Evolutionary conservation across 2,113 vertebrate genomes (phyloP), one percentile per base, ranked within the genome.

Genomic region (Atherinomorus stipes): DNA sequence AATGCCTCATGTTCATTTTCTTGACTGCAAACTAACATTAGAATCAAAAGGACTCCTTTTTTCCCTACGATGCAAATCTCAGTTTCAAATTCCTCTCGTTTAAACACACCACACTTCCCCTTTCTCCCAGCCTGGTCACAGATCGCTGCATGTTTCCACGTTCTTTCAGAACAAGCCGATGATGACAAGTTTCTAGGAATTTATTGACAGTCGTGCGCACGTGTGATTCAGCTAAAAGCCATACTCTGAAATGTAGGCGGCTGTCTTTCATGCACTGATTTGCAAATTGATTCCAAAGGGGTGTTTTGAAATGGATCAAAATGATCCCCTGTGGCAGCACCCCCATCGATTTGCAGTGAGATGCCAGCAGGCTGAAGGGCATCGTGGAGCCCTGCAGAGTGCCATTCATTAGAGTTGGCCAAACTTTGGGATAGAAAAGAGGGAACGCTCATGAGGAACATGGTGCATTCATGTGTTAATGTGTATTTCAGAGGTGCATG

Each of bases 261-360:
- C 72, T 76, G 59, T 60, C 74, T 63, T 74, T 45, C 67, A 21
- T 8, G 8, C 38, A 16, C 37, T 26, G 71, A 76, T 81, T 72
- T 77, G 61, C 70, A 64, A 44, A 80, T 88, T 81, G 85, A 87
- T 90, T 85, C 59, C 26, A 71, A 75, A 34, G 81, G 84, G 84
- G 75, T 83, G 68, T 88, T n/a, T 76, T 87, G 79, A 81, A 80
- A 78, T 76, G 81, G 86, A 88, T 83, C 84, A 85, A 79, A n/a
- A 88, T 60, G 83, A 85, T 71, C 76, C 83, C 85, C 81, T 60
- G 76, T 63, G 81, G 88, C 86, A 61, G 73, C 51, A 78, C 82
- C 76, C 84, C 86, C 81, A 92, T 91, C 85, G 92, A 94, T 93
- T 91, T 89, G 64, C 70, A 75, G 83, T 21, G 74, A 80, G 78